Evolutionary conservation across 2,113 vertebrate species (phyloP).

Genomic region (Oostethus manadensis): DNA sequence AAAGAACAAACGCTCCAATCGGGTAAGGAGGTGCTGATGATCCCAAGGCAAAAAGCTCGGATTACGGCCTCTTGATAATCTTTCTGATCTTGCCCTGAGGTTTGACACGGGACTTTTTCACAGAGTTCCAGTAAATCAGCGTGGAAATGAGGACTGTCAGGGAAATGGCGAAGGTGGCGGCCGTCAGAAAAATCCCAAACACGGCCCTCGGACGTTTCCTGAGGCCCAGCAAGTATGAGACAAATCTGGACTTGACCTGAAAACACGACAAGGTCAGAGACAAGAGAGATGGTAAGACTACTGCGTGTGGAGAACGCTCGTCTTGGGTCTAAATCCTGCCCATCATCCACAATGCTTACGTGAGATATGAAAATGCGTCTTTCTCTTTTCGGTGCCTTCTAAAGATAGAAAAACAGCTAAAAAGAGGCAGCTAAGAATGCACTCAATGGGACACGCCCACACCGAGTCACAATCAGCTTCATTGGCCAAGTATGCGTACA

Average conservation of each 20-base stretch:
- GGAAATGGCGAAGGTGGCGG: conserved; percentile 76
- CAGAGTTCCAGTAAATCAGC: conserved; percentile 82
- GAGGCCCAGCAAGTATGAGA: conserved; percentile 85
- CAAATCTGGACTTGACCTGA: conserved; percentile 88
- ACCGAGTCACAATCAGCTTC: too few species aligned
- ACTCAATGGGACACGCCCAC: too few species aligned
- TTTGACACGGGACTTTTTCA: conserved; percentile 83
- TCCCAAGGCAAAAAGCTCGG: conserved; percentile 49
- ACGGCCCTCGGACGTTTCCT: conserved; percentile 81
- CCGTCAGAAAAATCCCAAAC: conserved; percentile 83
- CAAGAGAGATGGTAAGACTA: conserved; percentile 13
- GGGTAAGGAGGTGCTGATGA: conserved; percentile 47
- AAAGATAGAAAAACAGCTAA: too few species aligned
- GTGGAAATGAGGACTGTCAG: conserved; percentile 85
- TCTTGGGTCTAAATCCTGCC: background rate
- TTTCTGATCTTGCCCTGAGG: conserved; percentile 87
- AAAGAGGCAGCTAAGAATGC: too few species aligned
- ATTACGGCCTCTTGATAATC: conserved; percentile 79
- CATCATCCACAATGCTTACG: too few species aligned
- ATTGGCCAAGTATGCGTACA: too few species aligned
- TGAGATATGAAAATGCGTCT: too few species aligned
- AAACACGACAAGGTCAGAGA: conserved; percentile 69
- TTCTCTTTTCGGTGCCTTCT: too few species aligned
- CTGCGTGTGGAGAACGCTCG: background rate
- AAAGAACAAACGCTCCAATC: conserved; percentile 15